Evolutionary conservation across 2,113 vertebrate genomes (phyloP).

Genomic region (Eidolon helvum): DNA sequence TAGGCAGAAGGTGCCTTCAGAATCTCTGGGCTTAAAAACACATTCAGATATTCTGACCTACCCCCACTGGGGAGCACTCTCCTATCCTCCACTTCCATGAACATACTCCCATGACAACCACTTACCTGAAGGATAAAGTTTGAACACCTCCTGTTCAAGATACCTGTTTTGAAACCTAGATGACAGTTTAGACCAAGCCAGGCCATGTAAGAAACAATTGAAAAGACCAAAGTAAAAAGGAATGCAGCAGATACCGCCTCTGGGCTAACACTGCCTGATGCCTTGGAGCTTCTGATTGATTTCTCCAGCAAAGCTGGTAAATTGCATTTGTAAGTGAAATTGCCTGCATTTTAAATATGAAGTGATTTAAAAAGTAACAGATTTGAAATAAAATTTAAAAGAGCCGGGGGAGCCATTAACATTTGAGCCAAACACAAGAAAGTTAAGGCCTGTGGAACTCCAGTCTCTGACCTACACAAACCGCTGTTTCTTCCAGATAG

Average conservation of each 20-base stretch:
- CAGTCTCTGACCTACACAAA: neutral
- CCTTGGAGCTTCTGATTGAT: neutral
- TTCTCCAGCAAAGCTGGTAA: neutral
- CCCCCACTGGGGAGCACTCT: too few species aligned
- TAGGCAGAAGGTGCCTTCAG: neutral
- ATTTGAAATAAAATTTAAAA: neutral
- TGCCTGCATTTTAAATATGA: neutral
- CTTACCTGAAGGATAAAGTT: neutral
- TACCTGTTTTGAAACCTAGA: neutral
- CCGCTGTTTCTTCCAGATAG: neutral
- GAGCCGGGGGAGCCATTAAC: neutral
- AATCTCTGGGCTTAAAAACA: neutral
- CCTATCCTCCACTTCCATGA: fast-evolving
- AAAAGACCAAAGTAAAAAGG: neutral
- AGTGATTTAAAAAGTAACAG: neutral
- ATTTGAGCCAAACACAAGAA: neutral
- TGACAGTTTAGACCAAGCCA: neutral
- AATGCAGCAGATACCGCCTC: neutral
- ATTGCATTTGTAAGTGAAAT: neutral
- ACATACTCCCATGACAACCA: neutral
- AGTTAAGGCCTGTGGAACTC: neutral
- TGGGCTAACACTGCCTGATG: neutral
- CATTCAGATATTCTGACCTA: neutral
- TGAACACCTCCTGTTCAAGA: neutral
- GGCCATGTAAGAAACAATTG: neutral